phyloP scores from a whole-genome alignment of 2,888 invertebrate species.

The Nymphalis urticae region DNA sequence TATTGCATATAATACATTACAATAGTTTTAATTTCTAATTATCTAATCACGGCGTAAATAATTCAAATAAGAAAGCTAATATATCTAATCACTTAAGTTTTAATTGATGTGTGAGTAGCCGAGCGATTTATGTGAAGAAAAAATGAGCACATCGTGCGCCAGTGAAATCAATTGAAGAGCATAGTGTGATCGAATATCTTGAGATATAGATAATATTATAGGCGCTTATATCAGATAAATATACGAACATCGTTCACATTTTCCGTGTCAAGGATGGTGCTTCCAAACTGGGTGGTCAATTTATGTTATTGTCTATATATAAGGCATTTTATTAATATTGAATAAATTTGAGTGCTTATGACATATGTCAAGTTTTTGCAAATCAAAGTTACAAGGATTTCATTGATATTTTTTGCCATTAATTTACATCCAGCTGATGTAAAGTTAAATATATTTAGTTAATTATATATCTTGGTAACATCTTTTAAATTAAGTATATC shows the following conservation, averaged over 20 bases:
- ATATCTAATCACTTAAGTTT: conserved; percentile 12
- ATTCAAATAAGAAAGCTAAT: conserved; percentile 13
- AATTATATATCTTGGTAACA: no score
- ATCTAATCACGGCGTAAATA: not conserved
- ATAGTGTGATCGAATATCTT: not conserved
- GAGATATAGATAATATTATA: conserved; percentile 15
- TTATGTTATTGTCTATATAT: conserved; percentile 29
- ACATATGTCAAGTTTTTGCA: not conserved
- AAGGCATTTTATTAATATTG: conserved; percentile 22
- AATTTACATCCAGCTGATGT: no score
- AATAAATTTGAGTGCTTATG: conserved; percentile 9
- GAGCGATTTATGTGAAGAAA: conserved; percentile 4
- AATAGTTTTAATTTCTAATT: not conserved
- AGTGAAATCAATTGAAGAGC: conserved; percentile 13
- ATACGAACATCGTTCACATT: conserved; percentile 33
- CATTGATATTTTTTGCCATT: not conserved
- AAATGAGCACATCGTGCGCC: conserved; percentile 4
- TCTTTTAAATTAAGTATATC: not conserved
- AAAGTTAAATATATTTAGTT: no score
- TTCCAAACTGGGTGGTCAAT: conserved; percentile 28
- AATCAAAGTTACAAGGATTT: not conserved
- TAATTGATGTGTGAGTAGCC: not conserved
- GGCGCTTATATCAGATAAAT: conserved; percentile 13
- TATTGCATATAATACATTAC: not conserved
- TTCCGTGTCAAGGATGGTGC: conserved; percentile 39